Base-by-base conservation (phyloP, 2,888 invertebrate species). In the Cremastobaeus sp. region DNA sequence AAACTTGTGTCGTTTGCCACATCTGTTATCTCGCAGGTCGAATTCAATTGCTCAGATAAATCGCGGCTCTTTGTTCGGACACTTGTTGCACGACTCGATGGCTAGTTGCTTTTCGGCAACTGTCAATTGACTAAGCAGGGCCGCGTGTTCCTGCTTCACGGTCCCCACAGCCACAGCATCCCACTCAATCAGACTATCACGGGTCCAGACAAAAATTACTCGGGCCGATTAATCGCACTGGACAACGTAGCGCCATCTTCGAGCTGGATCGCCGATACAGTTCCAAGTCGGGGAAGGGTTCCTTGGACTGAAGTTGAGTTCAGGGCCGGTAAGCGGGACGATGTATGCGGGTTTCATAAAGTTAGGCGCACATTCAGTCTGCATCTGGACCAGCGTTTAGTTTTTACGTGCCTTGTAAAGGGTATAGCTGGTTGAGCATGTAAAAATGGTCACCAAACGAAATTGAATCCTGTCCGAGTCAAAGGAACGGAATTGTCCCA, bases 91-190 rank as follows among this genome's bases (percentile, higher is more conserved):
- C 14, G 32, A 66, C 35, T n/a, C n/a, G n/a, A n/a, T n/a, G n/a
- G 48, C 54, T 77, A 78, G 81, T 78, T 76, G 79, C 81, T 83
- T 84, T 84, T 84, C 84, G 84, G 83, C 83, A 83, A 83, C 85
- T 84, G 84, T 85, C 85, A 84, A 84, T 83, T 84, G 68, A 84
- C 79, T 76, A 76, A 83, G 77, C 80, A 82, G 32, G 79, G 80
- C 80, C 79, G 74, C 79, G 77, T 77, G 57, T 35, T n/a, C n/a
- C n/a, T n/a, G n/a, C n/a, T n/a, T n/a, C n/a, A n/a, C n/a, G n/a
- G n/a, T n/a, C n/a, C n/a, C n/a, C n/a, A n/a, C n/a, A n/a, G 72
- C 66, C 79, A 78, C 84, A 84, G 83, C 84, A 83, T 84, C 84
- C 77, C 70, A 79, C 81, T 78, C 54, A n/a, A n/a, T n/a, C n/a